Conservation (phyloP, 2,888 invertebrate species). For the Sarcophaga caerulescens region DNA sequence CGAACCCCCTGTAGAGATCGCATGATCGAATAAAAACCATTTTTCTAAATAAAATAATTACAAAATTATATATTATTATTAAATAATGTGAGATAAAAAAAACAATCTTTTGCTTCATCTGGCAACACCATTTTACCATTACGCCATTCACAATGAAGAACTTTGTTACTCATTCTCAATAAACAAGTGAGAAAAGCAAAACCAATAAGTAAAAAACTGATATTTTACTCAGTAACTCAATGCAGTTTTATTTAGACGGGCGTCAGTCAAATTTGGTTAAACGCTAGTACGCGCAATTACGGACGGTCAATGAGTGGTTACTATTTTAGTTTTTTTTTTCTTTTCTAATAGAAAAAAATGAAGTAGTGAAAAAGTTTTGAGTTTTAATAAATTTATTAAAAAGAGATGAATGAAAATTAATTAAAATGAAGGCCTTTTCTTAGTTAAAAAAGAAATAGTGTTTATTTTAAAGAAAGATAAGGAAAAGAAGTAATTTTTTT, state of each 20-base stretch:
- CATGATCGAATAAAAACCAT: no score
- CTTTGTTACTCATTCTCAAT: conserved; percentile 38
- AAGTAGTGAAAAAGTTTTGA: conserved; percentile 72
- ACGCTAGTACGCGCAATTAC: conserved; percentile 27
- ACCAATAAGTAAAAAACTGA: conserved; percentile 10
- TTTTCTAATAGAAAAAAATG: conserved; percentile 25
- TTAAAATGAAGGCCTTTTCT: conserved; percentile 47
- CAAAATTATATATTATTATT: no score
- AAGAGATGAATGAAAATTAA: conserved; percentile 25
- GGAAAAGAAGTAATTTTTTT: conserved; percentile 67
- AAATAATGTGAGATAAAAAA: no score
- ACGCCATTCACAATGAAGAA: not conserved
- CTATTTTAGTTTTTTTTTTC: conserved; percentile 2
- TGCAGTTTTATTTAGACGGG: conserved; percentile 63
- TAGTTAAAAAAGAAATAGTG: conserved; percentile 33
- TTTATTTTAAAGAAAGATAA: conserved; percentile 33
- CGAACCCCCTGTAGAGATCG: no score
- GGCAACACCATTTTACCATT: no score
- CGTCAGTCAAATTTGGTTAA: conserved; percentile 55
- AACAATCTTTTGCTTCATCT: no score
- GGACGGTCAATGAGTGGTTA: conserved; percentile 28
- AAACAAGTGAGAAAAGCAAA: conserved; percentile 49
- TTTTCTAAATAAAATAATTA: no score
- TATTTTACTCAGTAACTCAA: conserved; percentile 48
- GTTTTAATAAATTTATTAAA: conserved; percentile 69